Evolutionary conservation across 2,113 vertebrate species (phyloP).

Genomic region (Zootoca vivipara): DNA sequence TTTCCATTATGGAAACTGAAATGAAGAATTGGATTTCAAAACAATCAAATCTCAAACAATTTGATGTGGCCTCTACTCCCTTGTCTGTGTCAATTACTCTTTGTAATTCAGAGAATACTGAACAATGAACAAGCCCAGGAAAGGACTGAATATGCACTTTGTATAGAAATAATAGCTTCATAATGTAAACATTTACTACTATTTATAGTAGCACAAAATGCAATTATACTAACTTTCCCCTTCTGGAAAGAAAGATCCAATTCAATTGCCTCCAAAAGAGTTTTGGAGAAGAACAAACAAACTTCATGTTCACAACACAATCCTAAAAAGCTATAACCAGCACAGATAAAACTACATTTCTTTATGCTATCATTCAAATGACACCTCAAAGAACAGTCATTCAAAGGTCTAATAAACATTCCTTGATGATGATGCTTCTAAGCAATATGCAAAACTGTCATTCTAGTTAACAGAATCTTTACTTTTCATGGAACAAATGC

Average conservation of each 20-base stretch:
- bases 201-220: not conserved
- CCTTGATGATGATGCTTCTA: not conserved
- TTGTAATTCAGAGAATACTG: conserved; percentile 32
- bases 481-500: not conserved
- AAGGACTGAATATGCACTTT: conserved; percentile 24
- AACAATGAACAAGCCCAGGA: conserved; percentile 25
- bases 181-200: not conserved
- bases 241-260: not conserved
- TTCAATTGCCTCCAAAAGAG: not conserved
- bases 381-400: not conserved
- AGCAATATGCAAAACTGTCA: not conserved
- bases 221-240: not conserved
- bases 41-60: conserved; percentile 28
- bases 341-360: not conserved
- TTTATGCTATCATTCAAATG: not conserved
- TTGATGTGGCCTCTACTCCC: not conserved
- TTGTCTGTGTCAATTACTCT: conserved; percentile 15
- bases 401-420: not conserved
- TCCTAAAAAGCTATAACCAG: not conserved
- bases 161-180: conserved; percentile 1
- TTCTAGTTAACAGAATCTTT: not conserved
- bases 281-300: not conserved
- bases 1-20: conserved; percentile 23
- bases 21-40: conserved; percentile 35
- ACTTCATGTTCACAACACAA: not conserved